Evolutionary conservation across 2,888 invertebrate genomes (phyloP), one percentile per base, ranked within the genome.

Genomic region (Cataglyphis rosenhaueri): DNA sequence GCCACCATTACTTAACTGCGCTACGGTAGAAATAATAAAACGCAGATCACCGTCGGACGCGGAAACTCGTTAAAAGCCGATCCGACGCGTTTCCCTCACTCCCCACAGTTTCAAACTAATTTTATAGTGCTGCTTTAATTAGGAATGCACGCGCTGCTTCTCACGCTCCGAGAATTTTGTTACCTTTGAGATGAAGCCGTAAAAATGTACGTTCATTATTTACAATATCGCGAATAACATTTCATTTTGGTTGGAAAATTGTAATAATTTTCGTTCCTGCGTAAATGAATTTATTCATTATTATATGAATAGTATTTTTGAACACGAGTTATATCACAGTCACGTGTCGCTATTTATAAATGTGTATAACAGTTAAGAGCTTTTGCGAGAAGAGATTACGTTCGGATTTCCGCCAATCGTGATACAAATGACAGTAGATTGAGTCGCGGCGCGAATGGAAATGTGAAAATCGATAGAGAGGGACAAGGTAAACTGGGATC

Each of bases 11-110:
- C 90, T 92, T 93, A 93, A 93, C 91, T 91, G 87, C n/a, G n/a
- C 90, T 91, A 86, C 85, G 88, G 85, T 89, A 91, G 92, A 92
- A 93, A 93, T 93, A 93, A 93, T 93, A 93, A 93, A 93, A 93
- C 92, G 92, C 92, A 93, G 92, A 93, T 93, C 84, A 64, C 75
- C 65, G 59, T 38, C 79, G 59, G 57, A 76, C 57, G 61, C 29
- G 61, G 76, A 71, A 57, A 70, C 78, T 57, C 82, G 65, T 83
- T 78, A 81, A 73, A 73, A 79, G 68, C 70, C n/a, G 55, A 35
- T 59, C 68, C 59, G 59, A 61, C 61, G 70, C 78, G 44, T 35
- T 78, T 35, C 25, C 59, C n/a, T 35, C 18, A 15, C 21, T 21
- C 52, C 35, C 6, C 68, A 25, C 35, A 41, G 44, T 68, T 70